Evolutionary conservation across 2,888 invertebrate species (phyloP).

Genomic region (Agelastica alni): DNA sequence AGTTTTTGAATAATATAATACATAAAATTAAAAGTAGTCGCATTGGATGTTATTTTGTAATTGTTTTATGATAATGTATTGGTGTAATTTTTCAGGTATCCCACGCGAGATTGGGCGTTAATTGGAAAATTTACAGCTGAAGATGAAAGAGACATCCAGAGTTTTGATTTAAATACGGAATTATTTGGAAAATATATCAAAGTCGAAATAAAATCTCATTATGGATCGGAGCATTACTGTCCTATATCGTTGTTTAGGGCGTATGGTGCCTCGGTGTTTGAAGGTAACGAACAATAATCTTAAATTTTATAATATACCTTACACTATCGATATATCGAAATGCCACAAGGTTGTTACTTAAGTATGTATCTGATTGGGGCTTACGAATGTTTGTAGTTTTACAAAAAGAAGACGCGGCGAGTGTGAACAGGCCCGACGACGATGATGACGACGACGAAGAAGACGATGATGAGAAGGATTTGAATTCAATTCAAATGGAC

Average conservation of each 20-base stretch:
- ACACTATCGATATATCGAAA: too few relatives aligned
- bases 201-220: slow-evolving; percentile 90
- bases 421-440: slow-evolving; percentile 67
- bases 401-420: slow-evolving; percentile 77
- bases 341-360: too few relatives aligned
- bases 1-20: too few relatives aligned
- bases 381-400: slow-evolving; percentile 61
- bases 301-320: too few relatives aligned
- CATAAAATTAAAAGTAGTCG: too few relatives aligned
- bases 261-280: slow-evolving; percentile 91
- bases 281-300: slow-evolving; percentile 60
- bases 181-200: slow-evolving; percentile 88
- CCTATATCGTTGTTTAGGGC: slow-evolving; percentile 94
- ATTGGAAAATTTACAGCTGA: slow-evolving; percentile 87
- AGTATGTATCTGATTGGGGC: too few relatives aligned
- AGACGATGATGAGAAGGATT: slow-evolving; percentile 55
- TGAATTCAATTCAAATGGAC: slow-evolving; percentile 36
- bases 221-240: slow-evolving; percentile 97
- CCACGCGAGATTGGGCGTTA: slow-evolving; percentile 88
- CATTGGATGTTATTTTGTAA: too few relatives aligned
- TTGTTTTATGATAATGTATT: too few relatives aligned
- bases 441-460: slow-evolving; percentile 71
- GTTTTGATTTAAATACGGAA: slow-evolving; percentile 78
- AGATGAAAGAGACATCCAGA: slow-evolving; percentile 85
- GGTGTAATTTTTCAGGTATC: slow-evolving; percentile 54